phyloP scores from a whole-genome alignment of 2,888 invertebrate genomes.

The Entomobrya multifasciata region DNA sequence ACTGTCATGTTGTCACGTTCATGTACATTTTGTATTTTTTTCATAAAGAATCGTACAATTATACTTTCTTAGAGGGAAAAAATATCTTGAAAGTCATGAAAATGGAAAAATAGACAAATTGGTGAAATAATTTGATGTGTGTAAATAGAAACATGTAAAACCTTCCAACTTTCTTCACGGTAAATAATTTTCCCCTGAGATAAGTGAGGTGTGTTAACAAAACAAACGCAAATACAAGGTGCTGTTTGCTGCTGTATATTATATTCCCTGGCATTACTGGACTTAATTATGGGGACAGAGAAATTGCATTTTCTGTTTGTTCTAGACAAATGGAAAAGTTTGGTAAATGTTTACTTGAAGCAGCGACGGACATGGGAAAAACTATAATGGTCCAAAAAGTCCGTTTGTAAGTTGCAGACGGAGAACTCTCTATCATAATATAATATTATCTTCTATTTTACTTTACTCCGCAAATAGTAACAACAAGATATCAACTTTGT shows the following conservation, averaged over 20 bases:
- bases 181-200: not conserved
- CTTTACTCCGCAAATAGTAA: not conserved
- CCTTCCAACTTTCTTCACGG: slow-evolving; percentile 25
- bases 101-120: not conserved
- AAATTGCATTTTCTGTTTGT: slow-evolving; percentile 71
- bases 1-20: no score
- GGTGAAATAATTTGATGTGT: no score
- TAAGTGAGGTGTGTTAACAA: not conserved
- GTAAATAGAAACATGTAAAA: slow-evolving; percentile 31
- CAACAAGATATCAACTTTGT: not conserved
- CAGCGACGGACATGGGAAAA: not conserved
- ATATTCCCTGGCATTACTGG: slow-evolving; percentile 24
- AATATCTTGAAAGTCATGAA: no score
- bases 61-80: no score
- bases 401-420: not conserved
- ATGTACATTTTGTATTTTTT: no score
- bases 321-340: slow-evolving; percentile 68
- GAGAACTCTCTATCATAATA: not conserved
- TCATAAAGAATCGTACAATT: no score
- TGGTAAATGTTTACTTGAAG: slow-evolving; percentile 63
- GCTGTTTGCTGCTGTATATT: no score
- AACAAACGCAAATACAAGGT: not conserved
- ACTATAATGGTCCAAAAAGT: not conserved
- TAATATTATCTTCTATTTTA: slow-evolving; percentile 13
- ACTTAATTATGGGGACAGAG: slow-evolving; percentile 56